phyloP scores from a whole-genome alignment of 2,113 vertebrate species.

The Vombatus ursinus region DNA sequence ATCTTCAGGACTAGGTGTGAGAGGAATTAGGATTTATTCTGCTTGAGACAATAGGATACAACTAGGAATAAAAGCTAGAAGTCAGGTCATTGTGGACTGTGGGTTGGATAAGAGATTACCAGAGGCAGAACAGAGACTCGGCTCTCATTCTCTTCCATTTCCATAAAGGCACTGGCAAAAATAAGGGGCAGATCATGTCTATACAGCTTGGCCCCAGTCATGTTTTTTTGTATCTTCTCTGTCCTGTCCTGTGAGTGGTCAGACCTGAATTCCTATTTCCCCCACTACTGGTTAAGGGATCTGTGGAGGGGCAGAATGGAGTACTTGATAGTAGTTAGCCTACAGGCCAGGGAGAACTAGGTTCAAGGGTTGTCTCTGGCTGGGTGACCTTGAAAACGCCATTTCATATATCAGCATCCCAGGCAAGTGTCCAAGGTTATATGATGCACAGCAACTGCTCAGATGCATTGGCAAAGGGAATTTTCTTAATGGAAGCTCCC shows the following conservation, averaged over 20 bases:
- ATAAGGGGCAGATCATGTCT: background rate
- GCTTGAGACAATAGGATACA: background rate
- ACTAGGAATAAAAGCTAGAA: background rate
- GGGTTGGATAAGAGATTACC: background rate
- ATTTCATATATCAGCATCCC: background rate
- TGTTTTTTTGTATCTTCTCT: background rate
- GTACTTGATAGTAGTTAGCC: background rate
- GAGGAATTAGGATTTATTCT: background rate
- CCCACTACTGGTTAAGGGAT: background rate
- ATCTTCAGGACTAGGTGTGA: background rate
- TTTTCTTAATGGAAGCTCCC: background rate
- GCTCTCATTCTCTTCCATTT: background rate
- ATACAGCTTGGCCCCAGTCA: background rate
- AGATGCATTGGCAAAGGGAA: background rate
- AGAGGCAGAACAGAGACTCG: background rate
- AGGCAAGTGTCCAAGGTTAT: background rate
- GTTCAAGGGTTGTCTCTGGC: background rate
- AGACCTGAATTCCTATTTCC: fast-evolving
- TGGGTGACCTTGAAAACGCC: background rate
- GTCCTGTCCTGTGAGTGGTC: background rate
- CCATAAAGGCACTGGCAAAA: background rate
- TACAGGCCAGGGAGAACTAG: background rate
- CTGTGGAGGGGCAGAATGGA: background rate
- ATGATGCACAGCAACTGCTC: background rate
- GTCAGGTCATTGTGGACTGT: background rate